Conservation (phyloP, 2,888 invertebrate species). For the Drosophila differens region DNA sequence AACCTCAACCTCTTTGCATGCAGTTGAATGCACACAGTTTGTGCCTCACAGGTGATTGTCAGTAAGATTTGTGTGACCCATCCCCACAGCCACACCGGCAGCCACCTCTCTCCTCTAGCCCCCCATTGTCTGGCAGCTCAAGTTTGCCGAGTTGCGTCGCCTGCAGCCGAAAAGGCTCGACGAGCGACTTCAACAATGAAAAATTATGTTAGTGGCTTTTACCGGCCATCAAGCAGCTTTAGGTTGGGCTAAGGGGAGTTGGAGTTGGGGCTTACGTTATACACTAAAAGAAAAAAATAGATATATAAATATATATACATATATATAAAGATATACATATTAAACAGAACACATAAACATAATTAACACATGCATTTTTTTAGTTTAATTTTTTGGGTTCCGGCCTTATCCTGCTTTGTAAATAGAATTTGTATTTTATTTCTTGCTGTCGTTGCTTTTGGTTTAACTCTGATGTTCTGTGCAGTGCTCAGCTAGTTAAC, state of each 20-base stretch:
- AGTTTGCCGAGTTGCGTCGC: slow-evolving; percentile 64
- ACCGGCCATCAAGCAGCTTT: slow-evolving; percentile 31
- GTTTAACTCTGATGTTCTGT: neutral
- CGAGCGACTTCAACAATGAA: slow-evolving; percentile 56
- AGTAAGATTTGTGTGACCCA: slow-evolving; percentile 31
- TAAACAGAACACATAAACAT: neutral
- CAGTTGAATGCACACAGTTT: slow-evolving; percentile 74
- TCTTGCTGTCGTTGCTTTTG: slow-evolving; percentile 42
- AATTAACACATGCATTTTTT: neutral
- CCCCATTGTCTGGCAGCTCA: slow-evolving; percentile 19
- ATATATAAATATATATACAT: neutral
- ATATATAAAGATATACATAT: neutral
- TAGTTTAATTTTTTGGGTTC: slow-evolving; percentile 29
- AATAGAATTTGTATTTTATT: slow-evolving; percentile 76
- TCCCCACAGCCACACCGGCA: neutral
- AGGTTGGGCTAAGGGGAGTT: neutral
- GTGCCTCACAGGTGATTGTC: slow-evolving; percentile 60
- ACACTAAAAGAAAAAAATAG: neutral
- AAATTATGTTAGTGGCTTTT: slow-evolving; percentile 66
- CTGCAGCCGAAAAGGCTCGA: slow-evolving; percentile 66
- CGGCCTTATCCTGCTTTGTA: slow-evolving; percentile 60
- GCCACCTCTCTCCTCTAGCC: neutral
- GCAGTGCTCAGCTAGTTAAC: slow-evolving; percentile 63
- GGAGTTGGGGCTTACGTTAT: neutral
- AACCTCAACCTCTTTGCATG: slow-evolving; percentile 37